Base-by-base conservation (phyloP, 2,113 vertebrate species). In the Cranoglanis bouderius region DNA sequence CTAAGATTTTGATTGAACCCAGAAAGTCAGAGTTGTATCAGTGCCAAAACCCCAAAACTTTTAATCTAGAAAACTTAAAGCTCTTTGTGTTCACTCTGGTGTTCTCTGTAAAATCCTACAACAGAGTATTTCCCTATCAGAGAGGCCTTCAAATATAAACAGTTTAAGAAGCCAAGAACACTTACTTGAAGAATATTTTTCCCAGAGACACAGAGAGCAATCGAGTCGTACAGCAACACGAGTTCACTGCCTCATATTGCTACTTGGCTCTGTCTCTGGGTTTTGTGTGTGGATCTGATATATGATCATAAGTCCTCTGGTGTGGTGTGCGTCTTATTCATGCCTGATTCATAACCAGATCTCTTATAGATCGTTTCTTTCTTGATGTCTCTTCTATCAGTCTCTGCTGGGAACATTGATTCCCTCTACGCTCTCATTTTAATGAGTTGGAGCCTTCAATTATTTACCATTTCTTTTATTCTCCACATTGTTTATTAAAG, bases 361-460 rank as follows among this genome's bases (percentile, higher is more conserved):
- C 63, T 87, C 26, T 40, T 84, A 93, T 89, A 91, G 86, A 93
- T 92, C 90, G 43, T 93, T 92, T 89, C 84, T 82, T 90, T 93
- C 80, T 87, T 40, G 26, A 18, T 53, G 81, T 40, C 81, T 59
- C 81, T 92, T 78, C 32, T 82, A 38, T 84, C 82, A 75, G 63
- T 24, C 82, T 74, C 46, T 32, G 40, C 49, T 61, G 49, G 74
- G 78, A 85, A 82, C 46, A 13, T 78, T 65, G 70, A 59, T 55
- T 67, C 85, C 53, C 70, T n/a, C 59, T 83, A 89, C 87, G 84
- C 84, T 55, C 89, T 91, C 85, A n/a, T 89, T 92, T 93, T 95
- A 96, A 95, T 94, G 93, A 96, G 90, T 93, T 91, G 90, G 90
- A 84, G 74, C 57, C 87, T 92, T 96, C 88, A 96, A 96, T 96